Evolutionary conservation across 2,797 vertebrate genomes (phyloP).

Genomic region (Kryptolebias ocellatus): DNA sequence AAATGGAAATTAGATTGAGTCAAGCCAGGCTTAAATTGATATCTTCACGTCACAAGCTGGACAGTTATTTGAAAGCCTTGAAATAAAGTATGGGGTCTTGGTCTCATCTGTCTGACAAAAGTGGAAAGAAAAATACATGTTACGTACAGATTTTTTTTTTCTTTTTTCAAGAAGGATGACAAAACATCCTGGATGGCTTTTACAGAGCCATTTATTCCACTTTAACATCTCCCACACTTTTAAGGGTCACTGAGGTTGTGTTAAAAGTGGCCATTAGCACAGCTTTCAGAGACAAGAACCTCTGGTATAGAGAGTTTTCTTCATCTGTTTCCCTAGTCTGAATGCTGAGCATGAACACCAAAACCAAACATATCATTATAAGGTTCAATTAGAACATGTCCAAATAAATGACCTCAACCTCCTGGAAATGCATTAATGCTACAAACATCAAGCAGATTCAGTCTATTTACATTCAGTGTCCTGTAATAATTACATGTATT

Average conservation of each 20-base stretch:
- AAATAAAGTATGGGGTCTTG: conserved; percentile 49
- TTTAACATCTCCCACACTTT: conserved; percentile 71
- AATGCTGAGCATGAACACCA: conserved; percentile 28
- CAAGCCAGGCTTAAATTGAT: conserved; percentile 61
- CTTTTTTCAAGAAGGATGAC: conserved; percentile 47
- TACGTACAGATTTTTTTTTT: conserved; percentile 56
- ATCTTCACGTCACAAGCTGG: conserved; percentile 48
- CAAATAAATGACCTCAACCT: conserved; percentile 37
- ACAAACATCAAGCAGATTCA: conserved; percentile 18
- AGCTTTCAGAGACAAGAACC: conserved; percentile 61
- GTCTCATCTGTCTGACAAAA: conserved; percentile 60
- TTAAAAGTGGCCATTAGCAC: conserved; percentile 73
- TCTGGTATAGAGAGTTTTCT: conserved; percentile 56
- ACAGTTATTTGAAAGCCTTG: conserved; percentile 51
- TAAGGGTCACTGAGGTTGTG: conserved; percentile 69
- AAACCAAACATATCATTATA: conserved; percentile 63
- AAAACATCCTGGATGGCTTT: conserved; percentile 73
- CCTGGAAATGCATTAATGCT: conserved; percentile 59
- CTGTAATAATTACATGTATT: conserved; percentile 8
- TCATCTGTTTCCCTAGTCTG: conserved; percentile 37
- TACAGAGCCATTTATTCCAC: conserved; percentile 76
- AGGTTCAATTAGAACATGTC: conserved; percentile 64
- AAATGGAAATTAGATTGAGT: conserved; percentile 60
- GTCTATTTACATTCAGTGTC: conserved; percentile 18
- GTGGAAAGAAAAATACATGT: conserved; percentile 68